These are phyloP conservation scores for Silvanus unidentatus DNA, from an alignment of 2,888 invertebrate genomes.

Conservation along the genomic window DNA sequence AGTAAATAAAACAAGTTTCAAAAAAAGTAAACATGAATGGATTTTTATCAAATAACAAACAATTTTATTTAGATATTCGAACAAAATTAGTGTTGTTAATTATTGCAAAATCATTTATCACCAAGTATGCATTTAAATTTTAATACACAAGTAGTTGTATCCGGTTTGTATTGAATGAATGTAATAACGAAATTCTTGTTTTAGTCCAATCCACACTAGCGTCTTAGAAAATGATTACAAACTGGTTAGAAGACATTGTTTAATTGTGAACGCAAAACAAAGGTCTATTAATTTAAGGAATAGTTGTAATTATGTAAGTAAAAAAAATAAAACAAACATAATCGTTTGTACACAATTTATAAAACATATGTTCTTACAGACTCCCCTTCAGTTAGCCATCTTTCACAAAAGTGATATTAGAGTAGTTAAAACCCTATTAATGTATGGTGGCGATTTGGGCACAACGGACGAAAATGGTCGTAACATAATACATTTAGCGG, in stretches of 20 bases:
- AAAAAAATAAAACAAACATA: background rate
- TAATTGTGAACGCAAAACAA: constrained; percentile 24
- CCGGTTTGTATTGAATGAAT: too few relatives aligned
- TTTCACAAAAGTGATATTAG: constrained; percentile 28
- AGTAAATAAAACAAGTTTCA: too few relatives aligned
- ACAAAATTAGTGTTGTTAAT: too few relatives aligned
- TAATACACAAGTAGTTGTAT: too few relatives aligned
- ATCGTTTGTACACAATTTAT: background rate
- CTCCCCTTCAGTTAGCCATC: constrained; percentile 48
- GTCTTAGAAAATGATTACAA: constrained; percentile 25
- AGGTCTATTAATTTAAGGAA: constrained; percentile 26
- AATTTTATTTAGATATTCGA: too few relatives aligned
- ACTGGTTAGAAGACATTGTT: constrained; percentile 26
- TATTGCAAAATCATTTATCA: too few relatives aligned
- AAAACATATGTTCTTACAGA: constrained; percentile 38
- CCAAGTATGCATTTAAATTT: too few relatives aligned
- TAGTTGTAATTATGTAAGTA: constrained; percentile 28
- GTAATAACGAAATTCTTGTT: constrained; percentile 11
- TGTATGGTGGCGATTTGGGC: constrained; percentile 25
- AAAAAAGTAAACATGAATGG: too few relatives aligned
- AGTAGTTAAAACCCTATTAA: constrained; percentile 38
- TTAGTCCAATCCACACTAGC: constrained; percentile 31
- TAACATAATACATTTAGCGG: constrained; percentile 46
- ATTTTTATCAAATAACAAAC: too few relatives aligned
- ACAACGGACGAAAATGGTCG: constrained; percentile 46